Evolutionary conservation across 1,140 invertebrate species (phyloP).

Genomic region (Oryzaephilus surinamensis): DNA sequence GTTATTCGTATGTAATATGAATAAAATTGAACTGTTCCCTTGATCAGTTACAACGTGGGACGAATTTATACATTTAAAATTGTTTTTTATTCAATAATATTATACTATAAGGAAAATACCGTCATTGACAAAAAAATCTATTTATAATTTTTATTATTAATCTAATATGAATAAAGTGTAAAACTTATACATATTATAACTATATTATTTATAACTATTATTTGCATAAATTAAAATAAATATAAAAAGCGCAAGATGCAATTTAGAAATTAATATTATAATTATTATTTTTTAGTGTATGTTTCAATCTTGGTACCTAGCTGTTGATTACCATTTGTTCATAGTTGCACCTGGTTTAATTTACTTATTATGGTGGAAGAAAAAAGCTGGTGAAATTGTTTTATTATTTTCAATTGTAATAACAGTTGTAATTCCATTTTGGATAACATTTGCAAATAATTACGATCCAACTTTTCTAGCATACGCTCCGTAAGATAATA

Average conservation of each 20-base stretch:
- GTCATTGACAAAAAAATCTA: too few relatives aligned
- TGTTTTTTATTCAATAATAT: too few relatives aligned
- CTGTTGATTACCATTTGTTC: conserved; percentile 80
- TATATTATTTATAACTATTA: too few relatives aligned
- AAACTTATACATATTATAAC: too few relatives aligned
- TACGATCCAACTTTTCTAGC: conserved; percentile 54
- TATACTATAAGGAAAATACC: too few relatives aligned
- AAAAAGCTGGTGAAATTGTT: conserved; percentile 46
- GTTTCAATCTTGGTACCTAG: conserved; percentile 83
- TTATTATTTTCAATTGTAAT: conserved; percentile 42
- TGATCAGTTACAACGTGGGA: too few relatives aligned
- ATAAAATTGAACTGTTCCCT: too few relatives aligned
- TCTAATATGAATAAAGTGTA: too few relatives aligned
- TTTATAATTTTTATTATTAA: too few relatives aligned
- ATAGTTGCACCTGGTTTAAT: conserved; percentile 66
- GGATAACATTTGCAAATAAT: conserved; percentile 46
- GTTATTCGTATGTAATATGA: too few relatives aligned
- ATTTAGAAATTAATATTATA: background rate
- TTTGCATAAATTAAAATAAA: too few relatives aligned
- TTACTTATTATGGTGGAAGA: conserved; percentile 55
- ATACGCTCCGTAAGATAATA: conserved; percentile 48
- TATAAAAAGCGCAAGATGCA: too few relatives aligned
- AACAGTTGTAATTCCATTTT: conserved; percentile 49
- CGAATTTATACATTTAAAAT: background rate
- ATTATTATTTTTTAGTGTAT: conserved; percentile 55